phyloP scores from a whole-genome alignment of 2,888 invertebrate species.

The Dorcus hopei region DNA sequence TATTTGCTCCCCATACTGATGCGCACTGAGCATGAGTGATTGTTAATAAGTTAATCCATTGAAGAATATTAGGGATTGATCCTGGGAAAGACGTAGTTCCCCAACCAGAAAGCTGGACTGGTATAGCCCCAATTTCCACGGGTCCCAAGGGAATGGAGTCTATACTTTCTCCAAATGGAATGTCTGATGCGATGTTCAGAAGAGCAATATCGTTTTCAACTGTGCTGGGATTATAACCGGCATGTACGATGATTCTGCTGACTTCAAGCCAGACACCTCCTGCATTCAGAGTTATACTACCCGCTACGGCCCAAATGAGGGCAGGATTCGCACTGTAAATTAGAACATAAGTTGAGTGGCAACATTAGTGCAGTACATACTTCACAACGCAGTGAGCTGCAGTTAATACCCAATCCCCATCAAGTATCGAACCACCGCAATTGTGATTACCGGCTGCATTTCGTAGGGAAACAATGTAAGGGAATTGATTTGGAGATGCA shows the following conservation, averaged over 20 bases:
- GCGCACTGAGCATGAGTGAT: slow-evolving; percentile 56
- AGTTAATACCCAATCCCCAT: slow-evolving; percentile 6
- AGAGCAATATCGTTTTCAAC: slow-evolving; percentile 8
- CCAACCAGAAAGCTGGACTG: slow-evolving; percentile 41
- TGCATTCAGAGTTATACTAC: not conserved
- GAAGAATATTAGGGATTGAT: slow-evolving; percentile 52
- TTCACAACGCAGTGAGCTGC: slow-evolving; percentile 6
- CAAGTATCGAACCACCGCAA: slow-evolving; percentile 8
- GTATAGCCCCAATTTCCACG: slow-evolving; percentile 42
- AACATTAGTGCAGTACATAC: not conserved
- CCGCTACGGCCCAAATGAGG: not conserved
- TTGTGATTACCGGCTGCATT: slow-evolving; percentile 19
- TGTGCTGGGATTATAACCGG: not conserved
- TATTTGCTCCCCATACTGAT: slow-evolving; percentile 39
- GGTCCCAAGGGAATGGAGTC: slow-evolving; percentile 3
- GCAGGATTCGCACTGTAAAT: too few relatives aligned
- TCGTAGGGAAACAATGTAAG: slow-evolving; percentile 55
- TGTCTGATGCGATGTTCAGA: slow-evolving; percentile 2
- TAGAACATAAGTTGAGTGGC: too few relatives aligned
- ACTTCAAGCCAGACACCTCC: not conserved
- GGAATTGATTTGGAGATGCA: slow-evolving; percentile 53
- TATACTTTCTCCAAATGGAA: not conserved
- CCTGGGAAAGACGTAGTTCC: slow-evolving; percentile 53
- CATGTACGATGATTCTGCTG: not conserved
- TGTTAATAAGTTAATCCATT: slow-evolving; percentile 52